Base-by-base conservation (phyloP, 1,140 invertebrate genomes). In the Lasaia peninsularis region DNA sequence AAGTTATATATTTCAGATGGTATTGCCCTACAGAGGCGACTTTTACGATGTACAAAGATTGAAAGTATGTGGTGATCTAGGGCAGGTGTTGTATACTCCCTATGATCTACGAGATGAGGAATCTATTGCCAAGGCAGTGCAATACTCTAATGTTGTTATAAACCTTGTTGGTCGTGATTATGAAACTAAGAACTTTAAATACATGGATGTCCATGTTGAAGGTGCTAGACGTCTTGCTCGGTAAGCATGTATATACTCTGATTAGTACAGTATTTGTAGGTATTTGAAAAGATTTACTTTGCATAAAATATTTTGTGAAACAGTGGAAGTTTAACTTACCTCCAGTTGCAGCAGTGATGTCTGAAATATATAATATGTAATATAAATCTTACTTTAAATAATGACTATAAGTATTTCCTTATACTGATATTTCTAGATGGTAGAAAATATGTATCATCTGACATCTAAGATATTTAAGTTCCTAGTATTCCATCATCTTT, bases 81-180 rank as follows among this genome's bases (percentile, higher is more conserved):
- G 99, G 20, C 99, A 99, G 92, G 94, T 99, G 14, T 88, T 98
- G 1, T 99, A 95, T 83, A 93, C 95, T 75, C 96, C 94, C 2
- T 99, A 93, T 80, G 73, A 98, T 75, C 72, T 99, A 16, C 90
- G 91, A 40, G 97, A 99, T 91, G 96, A 98, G 73, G 94, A 95
- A n/a, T 94, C 94, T 0, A 95, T 99, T 66, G 88, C 92, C 3
- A 96, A 95, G 85, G 94, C 94, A 9, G 92, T 99, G 4, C 95
- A 96, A 73, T 96, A 99, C 89, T 99, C 98, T 0, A 99, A 99
- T 91, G 95, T 99, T 60, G 98, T 99, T 0, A 94, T 99, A 63
- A 99, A 99, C 89, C 90, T 99, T 33, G 93, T 99, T 71, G 98
- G 98, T 18, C 91, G 94, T 52, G 94, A 98, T 64, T 97, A 93